Percentiles rank a stretch among this genome's conserved stretches.
Evolutionary conservation across 1,140 invertebrate genomes (phyloP).

Genomic region (Ceratina calcarata): DNA sequence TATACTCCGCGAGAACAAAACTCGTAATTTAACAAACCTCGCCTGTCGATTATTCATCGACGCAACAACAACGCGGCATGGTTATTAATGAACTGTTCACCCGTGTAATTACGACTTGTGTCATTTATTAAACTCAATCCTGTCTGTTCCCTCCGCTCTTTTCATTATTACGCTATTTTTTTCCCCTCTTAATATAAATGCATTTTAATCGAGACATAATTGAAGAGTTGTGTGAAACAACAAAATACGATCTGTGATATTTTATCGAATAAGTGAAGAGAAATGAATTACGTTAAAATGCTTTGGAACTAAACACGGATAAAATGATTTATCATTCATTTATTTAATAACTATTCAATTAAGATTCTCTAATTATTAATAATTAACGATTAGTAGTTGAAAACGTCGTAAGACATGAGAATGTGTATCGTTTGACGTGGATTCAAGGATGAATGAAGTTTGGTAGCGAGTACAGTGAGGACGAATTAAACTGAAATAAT

Average conservation of each 20-base stretch:
- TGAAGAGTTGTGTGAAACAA: too few relatives aligned
- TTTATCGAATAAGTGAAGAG: too few relatives aligned
- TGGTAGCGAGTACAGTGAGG: conserved; percentile 16
- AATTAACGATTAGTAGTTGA: neutral
- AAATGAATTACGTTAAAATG: too few relatives aligned
- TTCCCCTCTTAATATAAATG: too few relatives aligned
- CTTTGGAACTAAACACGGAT: too few relatives aligned
- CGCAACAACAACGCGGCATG: conserved; percentile 6
- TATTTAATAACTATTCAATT: too few relatives aligned
- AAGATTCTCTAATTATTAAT: too few relatives aligned
- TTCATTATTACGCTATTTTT: neutral
- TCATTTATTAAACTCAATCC: conserved; percentile 6
- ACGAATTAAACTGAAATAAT: conserved; percentile 36
- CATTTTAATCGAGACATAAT: too few relatives aligned
- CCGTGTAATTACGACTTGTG: conserved; percentile 19
- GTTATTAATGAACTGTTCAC: conserved; percentile 28
- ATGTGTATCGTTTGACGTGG: conserved; percentile 48
- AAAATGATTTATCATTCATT: too few relatives aligned
- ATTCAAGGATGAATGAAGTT: conserved; percentile 62
- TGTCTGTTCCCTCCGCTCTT: neutral
- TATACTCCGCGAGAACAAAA: conserved; percentile 1
- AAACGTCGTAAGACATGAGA: conserved; percentile 2
- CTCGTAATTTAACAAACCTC: conserved; percentile 30
- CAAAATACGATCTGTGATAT: too few relatives aligned
- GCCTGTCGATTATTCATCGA: conserved; percentile 26